Conservation (phyloP, 2,888 invertebrate species). For the Hypena proboscidalis region DNA sequence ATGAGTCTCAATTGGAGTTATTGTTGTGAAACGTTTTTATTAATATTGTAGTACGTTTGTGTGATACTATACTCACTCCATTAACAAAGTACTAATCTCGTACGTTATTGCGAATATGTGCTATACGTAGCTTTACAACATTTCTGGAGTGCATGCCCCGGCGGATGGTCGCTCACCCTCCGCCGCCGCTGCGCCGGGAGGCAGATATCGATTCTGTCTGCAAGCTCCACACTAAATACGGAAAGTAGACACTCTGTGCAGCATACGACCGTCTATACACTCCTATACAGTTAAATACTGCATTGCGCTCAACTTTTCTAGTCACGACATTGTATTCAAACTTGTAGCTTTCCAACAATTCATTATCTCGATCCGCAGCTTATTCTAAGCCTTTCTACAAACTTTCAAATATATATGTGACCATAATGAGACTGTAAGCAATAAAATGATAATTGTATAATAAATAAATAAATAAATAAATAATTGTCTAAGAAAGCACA, state of each 20-base stretch:
- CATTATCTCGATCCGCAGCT: constrained; percentile 52
- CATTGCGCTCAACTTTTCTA: constrained; percentile 64
- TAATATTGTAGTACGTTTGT: constrained; percentile 1
- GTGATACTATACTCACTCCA: background rate
- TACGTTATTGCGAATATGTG: background rate
- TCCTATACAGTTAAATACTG: constrained; percentile 51
- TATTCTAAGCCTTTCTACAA: constrained; percentile 34
- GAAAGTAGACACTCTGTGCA: constrained; percentile 58
- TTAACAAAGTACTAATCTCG: background rate
- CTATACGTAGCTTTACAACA: constrained; percentile 33
- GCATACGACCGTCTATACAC: constrained; percentile 45
- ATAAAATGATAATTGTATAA: too few relatives aligned
- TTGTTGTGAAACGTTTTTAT: constrained; percentile 3
- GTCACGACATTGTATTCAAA: constrained; percentile 64
- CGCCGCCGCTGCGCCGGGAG: constrained; percentile 48
- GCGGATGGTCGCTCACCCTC: constrained; percentile 59
- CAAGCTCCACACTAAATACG: constrained; percentile 67
- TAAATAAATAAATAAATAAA: too few relatives aligned
- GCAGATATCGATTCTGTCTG: constrained; percentile 80
- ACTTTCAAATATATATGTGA: constrained; percentile 32
- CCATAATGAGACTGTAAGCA: too few relatives aligned
- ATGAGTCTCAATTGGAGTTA: background rate
- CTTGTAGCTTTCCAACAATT: constrained; percentile 60
- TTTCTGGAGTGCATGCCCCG: constrained; percentile 61
- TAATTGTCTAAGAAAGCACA: constrained; percentile 22